Evolutionary conservation across 1,140 invertebrate species (phyloP).

Genomic region (Apis florea): DNA sequence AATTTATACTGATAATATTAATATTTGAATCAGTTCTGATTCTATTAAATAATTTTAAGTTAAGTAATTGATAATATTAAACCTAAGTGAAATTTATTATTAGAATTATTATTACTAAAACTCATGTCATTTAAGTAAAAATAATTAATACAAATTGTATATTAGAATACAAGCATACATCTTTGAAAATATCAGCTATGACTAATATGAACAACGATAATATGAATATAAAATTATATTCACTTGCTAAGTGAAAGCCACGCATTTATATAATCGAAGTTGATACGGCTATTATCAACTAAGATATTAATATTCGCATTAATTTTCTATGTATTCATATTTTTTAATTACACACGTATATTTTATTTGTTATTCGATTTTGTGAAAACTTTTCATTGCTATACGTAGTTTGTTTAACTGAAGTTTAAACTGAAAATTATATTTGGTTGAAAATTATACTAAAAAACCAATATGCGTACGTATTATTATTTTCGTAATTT

Average conservation of each 20-base stretch:
- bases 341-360: neutral
- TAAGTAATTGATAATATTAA: too few species aligned
- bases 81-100: too few species aligned
- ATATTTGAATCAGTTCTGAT: too few species aligned
- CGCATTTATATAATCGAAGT: neutral
- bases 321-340: neutral
- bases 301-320: neutral
- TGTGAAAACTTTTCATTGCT: too few species aligned
- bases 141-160: neutral
- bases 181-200: neutral
- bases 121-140: neutral
- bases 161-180: neutral
- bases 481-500: neutral
- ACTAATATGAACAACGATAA: constrained; percentile 6
- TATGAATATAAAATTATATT: neutral
- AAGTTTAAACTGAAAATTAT: too few species aligned
- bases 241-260: neutral
- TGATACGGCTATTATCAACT: neutral
- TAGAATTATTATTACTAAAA: neutral
- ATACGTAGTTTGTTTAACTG: too few species aligned
- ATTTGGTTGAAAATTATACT: too few species aligned
- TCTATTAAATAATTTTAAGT: too few species aligned
- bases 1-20: too few species aligned
- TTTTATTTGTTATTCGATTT: neutral
- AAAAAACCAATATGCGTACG: neutral